Base-by-base conservation (phyloP, 2,113 vertebrate genomes). In the Origma solitaria region DNA sequence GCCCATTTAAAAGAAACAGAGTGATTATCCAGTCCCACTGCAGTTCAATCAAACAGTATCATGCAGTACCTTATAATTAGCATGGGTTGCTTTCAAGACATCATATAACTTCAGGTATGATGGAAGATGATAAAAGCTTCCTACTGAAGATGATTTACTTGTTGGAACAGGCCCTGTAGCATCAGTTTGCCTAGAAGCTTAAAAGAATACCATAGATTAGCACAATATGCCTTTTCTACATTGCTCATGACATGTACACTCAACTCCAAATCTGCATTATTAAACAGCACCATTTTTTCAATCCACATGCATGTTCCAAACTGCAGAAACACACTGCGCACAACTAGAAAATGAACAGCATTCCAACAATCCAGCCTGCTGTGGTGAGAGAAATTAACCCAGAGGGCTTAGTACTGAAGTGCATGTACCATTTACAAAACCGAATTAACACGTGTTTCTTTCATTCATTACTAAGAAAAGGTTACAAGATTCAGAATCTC, bases 71-170 rank as follows among this genome's bases (percentile, higher is more conserved):
- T 99, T 99, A 82, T 99, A 99, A 97, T 99, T 99, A 56, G 99
- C 98, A 18, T 99, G 98, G 5, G 99, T 99, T 42, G 99, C 99
- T 97, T 99, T 99, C 89, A 99, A 98, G 66, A 99, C 99, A 57
- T 99, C 99, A 1, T 99, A 99, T 47, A 99, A 97, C 95, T 99
- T 99, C 96, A 99, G 98, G 96, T 99, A 99, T 3, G 99, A 98
- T 25, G 99, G 99, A 65, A 99, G 98, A 95, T 99, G 99, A 89
- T 98, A 99, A 98, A 99, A 99, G 90, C 98, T 99, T 90, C 99
- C 99, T 65, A 99, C 61, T 3, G 98, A 98, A 9, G 98, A 98
- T 1, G 99, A 99, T 97, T 99, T 99, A 98, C 98, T 99, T 45
- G 98, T 83, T 20, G 98, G 95, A 56, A 97, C 96, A 57, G 99